Base-by-base conservation (phyloP, 1,140 invertebrate genomes). In the Bacillus rossius region DNA sequence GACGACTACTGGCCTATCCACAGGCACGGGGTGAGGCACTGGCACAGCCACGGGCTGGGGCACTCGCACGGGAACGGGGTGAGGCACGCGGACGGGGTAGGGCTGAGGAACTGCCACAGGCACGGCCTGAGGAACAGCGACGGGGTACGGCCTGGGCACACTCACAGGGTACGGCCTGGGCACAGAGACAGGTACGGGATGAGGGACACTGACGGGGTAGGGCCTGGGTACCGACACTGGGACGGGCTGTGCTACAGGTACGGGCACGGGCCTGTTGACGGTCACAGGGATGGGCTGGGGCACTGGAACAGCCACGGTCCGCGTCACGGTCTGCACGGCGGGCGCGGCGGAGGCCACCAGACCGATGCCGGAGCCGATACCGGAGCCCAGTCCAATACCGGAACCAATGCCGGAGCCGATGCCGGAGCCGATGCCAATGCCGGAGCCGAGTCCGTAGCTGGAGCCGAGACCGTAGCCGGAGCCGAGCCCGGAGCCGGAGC, bases 181-280 rank as follows among this genome's bases (percentile, higher is more conserved):
- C n/a, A 54, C 52, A 38, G 52, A 16, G 42, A 54, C 52, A 40
- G 34, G 29, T 16, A 54, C 52, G 22, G 52, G 52, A 20, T 41
- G 29, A 17, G 52, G 52, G 10, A 54, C 52, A 40, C n/a, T 20
- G 34, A 54, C 52, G 3, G 34, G 52, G 16, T 19, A 22, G 42
- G 52, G 52, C 17, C 20, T 22, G 20, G 52, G 52, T 40, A 54
- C 52, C 17, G 52, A 41, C 17, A 54, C 52, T 20, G 52, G 16
- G 16, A 54, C 52, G 4, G 52, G 26, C 20, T 41, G 29, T 8
- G 29, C 19, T 3, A 54, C 52, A 14, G 52, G 17, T 22, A 54
- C 52, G 5, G 52, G 29, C 3, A 41, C 10, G 5, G 52, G 52
- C 22, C 29, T 34, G 5, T 34, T 10, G 29, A 34, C 29, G 10